Evolutionary conservation across 1,140 invertebrate species (phyloP), one percentile per base, ranked within the genome.

Genomic region (Leptinotarsa texana): DNA sequence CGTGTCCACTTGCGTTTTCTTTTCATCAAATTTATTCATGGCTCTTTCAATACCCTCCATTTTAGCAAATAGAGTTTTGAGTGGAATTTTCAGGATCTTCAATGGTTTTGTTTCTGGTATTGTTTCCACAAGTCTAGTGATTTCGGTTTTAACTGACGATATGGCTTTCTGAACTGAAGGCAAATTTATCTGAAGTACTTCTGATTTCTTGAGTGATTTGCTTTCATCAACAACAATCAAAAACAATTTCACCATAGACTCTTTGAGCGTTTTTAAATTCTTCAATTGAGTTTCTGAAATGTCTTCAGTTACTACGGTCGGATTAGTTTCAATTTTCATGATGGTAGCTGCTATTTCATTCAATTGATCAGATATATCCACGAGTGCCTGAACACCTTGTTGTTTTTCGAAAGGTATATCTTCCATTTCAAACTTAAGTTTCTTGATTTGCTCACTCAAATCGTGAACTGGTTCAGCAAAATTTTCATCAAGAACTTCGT

Each of bases 201-300:
- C 69, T 18, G 78, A 63, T 71, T 73, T 72, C 21, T 65, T 65
- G 4, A 72, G 48, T 48, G 66, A 47, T 63, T 61, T 62, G 11
- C 74, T 69, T 13, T 71, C 33, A 13, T 77, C 63, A 27, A 79
- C 72, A 17, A 78, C 22, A 61, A 77, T 24, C 13, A 57, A 42
- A 42, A 65, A 74, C 15, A 79, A 74, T 21, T 66, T 48, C 27
- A 75, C 24, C 3, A 79, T 22, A 49, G 75, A 62, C 27, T 77
- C 75, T 47, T 69, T 69, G 3, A 75, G 49, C 13, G 17, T 24
- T 73, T 22, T 24, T 15, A 70, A 21, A 22, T 62, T 69, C 21
- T 63, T 13, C 4, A 57, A n/a, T 18, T 57, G 51, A 18, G n/a
- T 15, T 15, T 57, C 51, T 57, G 17, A 5, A 17, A 57, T 57